A percentile compares a stretch with the other conserved stretches of the same genome.
phyloP scores from a whole-genome alignment of 2,113 vertebrate genomes.

The Sardina pilchardus region DNA sequence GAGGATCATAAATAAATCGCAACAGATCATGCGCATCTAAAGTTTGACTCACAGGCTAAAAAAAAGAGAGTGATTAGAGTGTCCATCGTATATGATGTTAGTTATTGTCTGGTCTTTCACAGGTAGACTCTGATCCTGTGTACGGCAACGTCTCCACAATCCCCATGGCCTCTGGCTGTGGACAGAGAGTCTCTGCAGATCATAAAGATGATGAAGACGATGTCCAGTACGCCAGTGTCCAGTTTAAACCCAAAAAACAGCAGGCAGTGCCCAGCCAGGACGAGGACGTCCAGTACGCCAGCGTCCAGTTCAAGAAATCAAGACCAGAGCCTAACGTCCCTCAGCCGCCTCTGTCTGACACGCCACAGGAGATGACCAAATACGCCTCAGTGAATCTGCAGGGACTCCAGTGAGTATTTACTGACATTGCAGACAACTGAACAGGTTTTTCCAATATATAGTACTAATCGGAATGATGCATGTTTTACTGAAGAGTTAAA shows the following conservation, averaged over 20 bases:
- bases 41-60: too few relatives aligned
- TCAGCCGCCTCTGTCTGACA: background rate
- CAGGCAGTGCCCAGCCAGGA: background rate
- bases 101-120: background rate
- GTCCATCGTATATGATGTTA: too few relatives aligned
- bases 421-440: background rate
- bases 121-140: background rate
- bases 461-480: too few relatives aligned
- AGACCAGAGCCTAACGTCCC: background rate
- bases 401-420: constrained; percentile 1
- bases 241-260: background rate
- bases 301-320: background rate
- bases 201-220: background rate
- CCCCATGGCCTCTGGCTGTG: background rate
- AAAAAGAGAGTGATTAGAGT: too few relatives aligned
- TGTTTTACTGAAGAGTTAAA: too few relatives aligned
- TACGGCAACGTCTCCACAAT: background rate
- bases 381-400: background rate
- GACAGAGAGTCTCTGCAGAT: background rate
- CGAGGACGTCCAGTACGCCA: background rate
- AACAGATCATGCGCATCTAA: too few relatives aligned
- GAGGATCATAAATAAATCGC: too few relatives aligned
- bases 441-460: too few relatives aligned
- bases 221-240: background rate
- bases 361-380: background rate